phyloP scores from a whole-genome alignment of 2,113 vertebrate genomes.

The Ariopsis seemanni region DNA sequence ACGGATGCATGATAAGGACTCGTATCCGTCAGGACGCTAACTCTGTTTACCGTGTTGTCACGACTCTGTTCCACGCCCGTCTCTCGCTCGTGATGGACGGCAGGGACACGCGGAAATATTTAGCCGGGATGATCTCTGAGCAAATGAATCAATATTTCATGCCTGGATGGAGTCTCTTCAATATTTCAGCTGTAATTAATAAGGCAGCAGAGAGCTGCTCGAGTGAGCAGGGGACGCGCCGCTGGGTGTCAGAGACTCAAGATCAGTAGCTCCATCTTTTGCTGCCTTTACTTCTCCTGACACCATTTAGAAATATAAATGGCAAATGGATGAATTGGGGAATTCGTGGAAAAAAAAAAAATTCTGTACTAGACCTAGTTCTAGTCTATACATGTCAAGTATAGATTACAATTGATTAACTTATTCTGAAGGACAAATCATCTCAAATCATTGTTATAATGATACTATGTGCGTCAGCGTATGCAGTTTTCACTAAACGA shows the following conservation, averaged over 20 bases:
- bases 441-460: not conserved
- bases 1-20: slow-evolving; percentile 23
- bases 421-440: not conserved
- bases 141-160: slow-evolving; percentile 76
- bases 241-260: slow-evolving; percentile 60
- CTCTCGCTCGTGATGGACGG: slow-evolving; percentile 66
- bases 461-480: not conserved
- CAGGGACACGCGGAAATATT: slow-evolving; percentile 66
- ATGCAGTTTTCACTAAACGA: not conserved
- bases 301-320: not conserved
- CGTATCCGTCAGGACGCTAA: slow-evolving; percentile 40
- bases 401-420: not conserved
- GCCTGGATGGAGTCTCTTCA: slow-evolving; percentile 73
- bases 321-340: not conserved
- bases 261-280: not conserved
- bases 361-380: not conserved
- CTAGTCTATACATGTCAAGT: not conserved
- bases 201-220: slow-evolving; percentile 61
- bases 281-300: not conserved
- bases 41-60: slow-evolving; percentile 61
- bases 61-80: slow-evolving; percentile 45
- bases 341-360: not conserved
- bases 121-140: slow-evolving; percentile 67
- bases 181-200: slow-evolving; percentile 78
- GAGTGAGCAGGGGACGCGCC: slow-evolving; percentile 56